Percentiles rank a stretch among this genome's conserved stretches.
These are phyloP conservation scores for Columba guinea DNA, from an alignment of 2,797 vertebrate genomes.

Conservation along the genomic window DNA sequence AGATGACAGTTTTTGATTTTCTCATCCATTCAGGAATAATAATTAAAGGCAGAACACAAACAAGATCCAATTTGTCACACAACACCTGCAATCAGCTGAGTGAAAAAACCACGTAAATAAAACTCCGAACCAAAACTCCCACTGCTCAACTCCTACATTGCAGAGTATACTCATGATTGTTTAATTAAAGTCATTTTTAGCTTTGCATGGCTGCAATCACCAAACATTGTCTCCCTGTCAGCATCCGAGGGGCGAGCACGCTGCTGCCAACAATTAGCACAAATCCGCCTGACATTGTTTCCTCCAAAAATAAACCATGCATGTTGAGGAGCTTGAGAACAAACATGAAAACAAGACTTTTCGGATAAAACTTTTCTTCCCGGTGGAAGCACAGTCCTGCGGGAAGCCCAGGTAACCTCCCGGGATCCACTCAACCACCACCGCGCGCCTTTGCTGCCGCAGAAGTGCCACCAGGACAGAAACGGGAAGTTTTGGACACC, in stretches of 20 bases:
- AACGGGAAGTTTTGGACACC: neutral
- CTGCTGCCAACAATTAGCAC: slow-evolving; percentile 71
- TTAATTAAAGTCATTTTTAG: slow-evolving; percentile 70
- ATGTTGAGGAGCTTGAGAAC: slow-evolving; percentile 64
- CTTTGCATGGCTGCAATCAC: slow-evolving; percentile 65
- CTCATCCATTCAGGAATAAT: neutral
- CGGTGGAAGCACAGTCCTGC: neutral
- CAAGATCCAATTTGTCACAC: slow-evolving; percentile 32
- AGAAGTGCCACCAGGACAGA: neutral
- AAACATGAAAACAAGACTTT: slow-evolving; percentile 60
- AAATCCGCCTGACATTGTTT: slow-evolving; percentile 72
- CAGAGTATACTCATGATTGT: slow-evolving; percentile 43
- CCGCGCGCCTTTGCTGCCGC: neutral
- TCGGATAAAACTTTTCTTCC: slow-evolving; percentile 33
- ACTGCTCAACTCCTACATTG: slow-evolving; percentile 28
- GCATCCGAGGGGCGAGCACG: slow-evolving; percentile 60
- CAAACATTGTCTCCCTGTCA: slow-evolving; percentile 73
- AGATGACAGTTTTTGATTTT: neutral
- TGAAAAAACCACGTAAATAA: slow-evolving; percentile 2
- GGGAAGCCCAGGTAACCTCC: neutral
- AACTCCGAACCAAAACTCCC: neutral
- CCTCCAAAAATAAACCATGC: slow-evolving; percentile 72
- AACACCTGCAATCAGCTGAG: slow-evolving; percentile 65
- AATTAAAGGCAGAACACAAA: slow-evolving; percentile 39
- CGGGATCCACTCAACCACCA: neutral